Evolutionary conservation across 2,888 invertebrate species (phyloP), one percentile per base, ranked within the genome.

Genomic region (Hoplodrina blanda): DNA sequence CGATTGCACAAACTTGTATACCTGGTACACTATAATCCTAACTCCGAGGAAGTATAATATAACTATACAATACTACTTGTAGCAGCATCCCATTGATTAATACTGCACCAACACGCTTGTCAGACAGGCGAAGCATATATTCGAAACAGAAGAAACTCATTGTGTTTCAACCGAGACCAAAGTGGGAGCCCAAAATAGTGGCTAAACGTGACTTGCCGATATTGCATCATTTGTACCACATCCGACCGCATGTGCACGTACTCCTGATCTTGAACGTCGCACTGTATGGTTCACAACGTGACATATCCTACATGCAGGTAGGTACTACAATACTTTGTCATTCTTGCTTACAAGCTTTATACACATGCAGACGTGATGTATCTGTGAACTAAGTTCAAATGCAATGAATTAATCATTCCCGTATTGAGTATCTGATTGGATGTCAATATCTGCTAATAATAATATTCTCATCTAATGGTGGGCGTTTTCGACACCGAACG

Each of bases 191-290:
- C 87, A 82, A 89, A 88, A 92, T 92, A 92, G 89, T 89, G 90
- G 84, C 78, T 85, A 87, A 85, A 92, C 93, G 93, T 92, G 93
- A 90, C 91, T 84, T 69, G 80, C 76, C 79, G 87, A 90, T 90
- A 91, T 91, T 90, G 89, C 89, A 85, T 88, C 88, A 88, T 87
- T 88, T 85, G 86, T 83, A 79, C 79, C 78, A 73, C 78, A 83
- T 73, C 74, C 78, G 52, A 63, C 74, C 67, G 72, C 80, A 73
- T 55, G 55, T 75, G 73, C 78, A 79, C 79, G 82, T 76, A 68
- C 63, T 53, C 33, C 74, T 81, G 78, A 71, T 77, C 76, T 76
- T 69, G 63, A 81, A 80, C 74, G 61, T 80, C 63, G 59, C 62
- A 69, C 63, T 57, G 64, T 65, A 71, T 66, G 25, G 50, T 46